Conservation (phyloP, 2,113 vertebrate species). For the Ceuthmochares aereus region DNA sequence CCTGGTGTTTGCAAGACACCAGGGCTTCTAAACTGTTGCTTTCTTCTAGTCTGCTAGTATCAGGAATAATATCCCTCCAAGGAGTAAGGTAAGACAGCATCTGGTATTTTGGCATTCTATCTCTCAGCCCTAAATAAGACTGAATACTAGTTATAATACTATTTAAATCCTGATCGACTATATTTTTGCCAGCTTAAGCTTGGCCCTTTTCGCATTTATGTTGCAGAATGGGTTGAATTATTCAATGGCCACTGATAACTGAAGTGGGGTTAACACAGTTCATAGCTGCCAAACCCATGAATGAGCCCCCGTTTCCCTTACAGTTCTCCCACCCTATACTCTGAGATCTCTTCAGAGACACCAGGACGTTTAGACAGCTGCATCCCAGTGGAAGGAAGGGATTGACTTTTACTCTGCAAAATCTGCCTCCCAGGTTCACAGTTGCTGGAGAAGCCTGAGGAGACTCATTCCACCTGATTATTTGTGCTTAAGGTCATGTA, state of each 20-base stretch:
- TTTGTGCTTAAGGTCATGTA: background rate
- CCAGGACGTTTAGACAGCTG: conserved; percentile 7
- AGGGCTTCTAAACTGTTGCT: background rate
- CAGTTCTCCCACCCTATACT: background rate
- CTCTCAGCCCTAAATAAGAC: background rate
- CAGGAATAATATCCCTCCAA: background rate
- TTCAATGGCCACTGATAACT: background rate
- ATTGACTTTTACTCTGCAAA: background rate
- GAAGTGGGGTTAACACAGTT: background rate
- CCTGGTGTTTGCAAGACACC: background rate
- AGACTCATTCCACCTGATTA: background rate
- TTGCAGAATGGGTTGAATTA: background rate
- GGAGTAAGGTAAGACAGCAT: background rate
- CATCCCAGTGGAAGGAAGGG: background rate
- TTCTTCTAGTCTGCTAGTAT: background rate
- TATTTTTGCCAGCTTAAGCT: background rate
- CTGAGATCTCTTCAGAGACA: background rate
- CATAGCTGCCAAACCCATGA: background rate
- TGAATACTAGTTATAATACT: background rate
- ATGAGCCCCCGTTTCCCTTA: background rate
- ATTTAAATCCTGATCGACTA: background rate
- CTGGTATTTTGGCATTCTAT: background rate
- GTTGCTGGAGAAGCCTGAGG: background rate
- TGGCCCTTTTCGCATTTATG: background rate
- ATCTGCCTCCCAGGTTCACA: background rate